These are phyloP conservation scores for Archips crataeganus DNA, from an alignment of 2,888 invertebrate genomes.

Conservation along the genomic window DNA sequence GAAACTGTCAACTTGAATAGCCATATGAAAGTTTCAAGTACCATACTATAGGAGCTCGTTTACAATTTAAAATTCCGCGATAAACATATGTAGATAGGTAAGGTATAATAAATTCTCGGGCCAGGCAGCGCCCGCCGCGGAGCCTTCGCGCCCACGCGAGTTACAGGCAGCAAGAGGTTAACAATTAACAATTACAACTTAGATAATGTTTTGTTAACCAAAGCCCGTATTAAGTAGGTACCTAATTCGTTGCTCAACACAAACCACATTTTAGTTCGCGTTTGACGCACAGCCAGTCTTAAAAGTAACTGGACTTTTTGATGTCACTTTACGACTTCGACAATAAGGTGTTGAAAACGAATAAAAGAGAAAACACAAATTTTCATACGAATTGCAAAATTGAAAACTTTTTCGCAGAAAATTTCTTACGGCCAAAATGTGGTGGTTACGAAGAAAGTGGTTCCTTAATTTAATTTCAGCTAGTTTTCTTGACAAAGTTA, in stretches of 20 bases:
- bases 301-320: too few relatives aligned
- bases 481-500: too few relatives aligned
- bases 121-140: slow-evolving; percentile 55
- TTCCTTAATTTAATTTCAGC: too few relatives aligned
- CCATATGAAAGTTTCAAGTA: background rate
- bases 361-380: too few relatives aligned
- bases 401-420: too few relatives aligned
- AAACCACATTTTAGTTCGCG: background rate
- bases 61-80: slow-evolving; percentile 81
- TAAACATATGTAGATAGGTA: slow-evolving; percentile 80
- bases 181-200: background rate
- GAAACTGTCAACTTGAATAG: background rate
- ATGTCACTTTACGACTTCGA: too few relatives aligned
- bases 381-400: too few relatives aligned
- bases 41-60: slow-evolving; percentile 60
- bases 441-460: too few relatives aligned
- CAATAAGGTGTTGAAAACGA: too few relatives aligned
- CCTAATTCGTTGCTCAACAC: background rate
- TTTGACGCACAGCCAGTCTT: too few relatives aligned
- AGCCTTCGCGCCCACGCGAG: slow-evolving; percentile 8
- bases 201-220: background rate
- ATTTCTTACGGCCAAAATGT: too few relatives aligned
- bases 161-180: slow-evolving; percentile 6
- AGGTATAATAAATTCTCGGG: slow-evolving; percentile 73
- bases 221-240: background rate